These are phyloP conservation scores for Formica aserva DNA, from an alignment of 2,888 invertebrate genomes.

Conservation along the genomic window DNA sequence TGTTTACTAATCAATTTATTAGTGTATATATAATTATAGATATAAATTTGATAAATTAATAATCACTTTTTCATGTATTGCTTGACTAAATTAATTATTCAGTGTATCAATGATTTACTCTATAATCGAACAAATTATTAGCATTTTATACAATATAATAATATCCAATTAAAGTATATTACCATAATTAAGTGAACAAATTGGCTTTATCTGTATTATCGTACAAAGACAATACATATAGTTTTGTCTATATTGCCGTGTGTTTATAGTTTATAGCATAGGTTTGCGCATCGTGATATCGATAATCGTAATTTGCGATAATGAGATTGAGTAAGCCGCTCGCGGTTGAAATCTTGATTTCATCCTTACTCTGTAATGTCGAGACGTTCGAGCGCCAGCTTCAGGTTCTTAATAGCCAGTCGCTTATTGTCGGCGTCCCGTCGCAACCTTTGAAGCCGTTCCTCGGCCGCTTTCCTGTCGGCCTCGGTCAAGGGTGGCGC, in stretches of 20 bases:
- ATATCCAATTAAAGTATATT: neutral
- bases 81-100: neutral
- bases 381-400: constrained; percentile 92
- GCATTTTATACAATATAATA: neutral
- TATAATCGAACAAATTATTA: neutral
- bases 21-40: neutral
- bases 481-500: constrained; percentile 86
- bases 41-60: constrained; percentile 4
- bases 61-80: neutral
- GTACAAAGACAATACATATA: neutral
- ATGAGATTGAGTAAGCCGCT: neutral
- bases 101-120: neutral
- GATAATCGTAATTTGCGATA: constrained; percentile 36
- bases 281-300: neutral
- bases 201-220: neutral
- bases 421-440: constrained; percentile 92
- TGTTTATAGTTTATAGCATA: neutral
- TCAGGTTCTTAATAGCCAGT: constrained; percentile 92
- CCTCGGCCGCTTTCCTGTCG: constrained; percentile 88
- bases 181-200: constrained; percentile 13
- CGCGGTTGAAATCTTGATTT: constrained; percentile 14
- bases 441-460: constrained; percentile 88
- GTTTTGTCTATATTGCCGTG: neutral
- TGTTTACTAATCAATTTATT: neutral
- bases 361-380: constrained; percentile 94